phyloP scores from a whole-genome alignment of 2,797 vertebrate species.

The Cossypha polioptera region DNA sequence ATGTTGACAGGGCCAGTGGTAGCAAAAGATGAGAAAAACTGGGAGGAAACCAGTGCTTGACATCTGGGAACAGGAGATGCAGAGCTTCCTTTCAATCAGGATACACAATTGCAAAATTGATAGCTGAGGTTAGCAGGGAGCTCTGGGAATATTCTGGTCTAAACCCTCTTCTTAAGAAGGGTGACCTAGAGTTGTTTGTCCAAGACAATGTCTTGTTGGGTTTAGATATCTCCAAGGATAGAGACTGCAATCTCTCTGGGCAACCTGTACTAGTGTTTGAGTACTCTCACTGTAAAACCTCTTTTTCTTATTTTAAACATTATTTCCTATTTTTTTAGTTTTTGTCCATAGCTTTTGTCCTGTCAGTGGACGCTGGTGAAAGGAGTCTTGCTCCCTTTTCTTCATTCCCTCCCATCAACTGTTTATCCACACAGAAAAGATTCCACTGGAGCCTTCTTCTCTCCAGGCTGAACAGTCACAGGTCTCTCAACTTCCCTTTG shows the following conservation, averaged over 20 bases:
- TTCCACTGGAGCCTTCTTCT: not conserved
- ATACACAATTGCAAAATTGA: not conserved
- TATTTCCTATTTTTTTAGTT: not conserved
- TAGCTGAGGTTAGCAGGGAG: not conserved
- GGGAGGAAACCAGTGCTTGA: not conserved
- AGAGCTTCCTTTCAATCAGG: not conserved
- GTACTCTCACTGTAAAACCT: not conserved
- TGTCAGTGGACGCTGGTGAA: not conserved
- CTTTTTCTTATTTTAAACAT: not conserved
- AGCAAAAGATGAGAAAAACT: not conserved
- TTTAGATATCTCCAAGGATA: not conserved
- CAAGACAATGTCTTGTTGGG: not conserved
- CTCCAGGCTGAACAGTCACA: not conserved
- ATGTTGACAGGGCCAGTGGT: not conserved
- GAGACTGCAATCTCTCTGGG: not conserved
- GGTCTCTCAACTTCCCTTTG: not conserved
- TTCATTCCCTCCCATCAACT: not conserved
- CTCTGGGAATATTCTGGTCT: not conserved
- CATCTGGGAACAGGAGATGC: not conserved
- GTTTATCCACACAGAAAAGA: not conserved
- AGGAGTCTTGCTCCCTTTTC: not conserved
- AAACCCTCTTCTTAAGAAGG: rapidly evolving
- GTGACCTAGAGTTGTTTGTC: not conserved
- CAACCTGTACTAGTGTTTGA: not conserved
- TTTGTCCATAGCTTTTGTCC: not conserved